Conservation (phyloP, 2,113 vertebrate species). For the Talpa occidentalis region DNA sequence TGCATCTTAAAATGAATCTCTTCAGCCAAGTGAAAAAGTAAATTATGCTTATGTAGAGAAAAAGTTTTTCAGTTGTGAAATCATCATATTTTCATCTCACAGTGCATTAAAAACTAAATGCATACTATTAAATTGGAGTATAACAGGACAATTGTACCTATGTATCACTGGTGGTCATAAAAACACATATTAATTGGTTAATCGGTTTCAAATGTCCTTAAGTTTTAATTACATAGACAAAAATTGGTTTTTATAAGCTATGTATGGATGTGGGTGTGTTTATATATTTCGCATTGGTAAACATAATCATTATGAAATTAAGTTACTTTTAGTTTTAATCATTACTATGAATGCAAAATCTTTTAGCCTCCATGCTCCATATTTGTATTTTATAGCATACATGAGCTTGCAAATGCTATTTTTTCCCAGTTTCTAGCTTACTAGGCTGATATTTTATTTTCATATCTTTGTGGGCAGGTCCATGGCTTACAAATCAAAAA, state of each 20-base stretch:
- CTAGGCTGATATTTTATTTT: not conserved
- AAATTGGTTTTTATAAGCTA: slow-evolving; percentile 7
- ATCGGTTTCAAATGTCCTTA: slow-evolving; percentile 7
- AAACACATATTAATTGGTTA: not conserved
- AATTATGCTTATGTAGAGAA: slow-evolving; percentile 29
- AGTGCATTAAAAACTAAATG: not conserved
- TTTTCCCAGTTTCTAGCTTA: not conserved
- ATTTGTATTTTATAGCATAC: not conserved
- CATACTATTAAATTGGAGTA: not conserved
- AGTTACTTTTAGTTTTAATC: not conserved
- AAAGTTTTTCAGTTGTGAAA: slow-evolving; percentile 53
- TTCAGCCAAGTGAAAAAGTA: slow-evolving; percentile 40
- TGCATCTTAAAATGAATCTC: slow-evolving; percentile 67
- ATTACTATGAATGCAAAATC: not conserved
- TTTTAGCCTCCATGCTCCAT: not conserved
- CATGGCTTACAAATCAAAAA: not conserved
- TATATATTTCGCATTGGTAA: not conserved
- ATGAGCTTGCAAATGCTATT: not conserved
- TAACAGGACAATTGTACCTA: not conserved
- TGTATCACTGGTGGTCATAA: not conserved
- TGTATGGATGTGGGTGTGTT: not conserved
- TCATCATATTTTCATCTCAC: slow-evolving; percentile 35
- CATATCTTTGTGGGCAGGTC: not conserved
- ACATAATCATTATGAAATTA: slow-evolving; percentile 23
- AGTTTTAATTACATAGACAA: slow-evolving; percentile 40